Base-by-base conservation (phyloP, 2,797 vertebrate genomes). In the Eulemur coronatus region DNA sequence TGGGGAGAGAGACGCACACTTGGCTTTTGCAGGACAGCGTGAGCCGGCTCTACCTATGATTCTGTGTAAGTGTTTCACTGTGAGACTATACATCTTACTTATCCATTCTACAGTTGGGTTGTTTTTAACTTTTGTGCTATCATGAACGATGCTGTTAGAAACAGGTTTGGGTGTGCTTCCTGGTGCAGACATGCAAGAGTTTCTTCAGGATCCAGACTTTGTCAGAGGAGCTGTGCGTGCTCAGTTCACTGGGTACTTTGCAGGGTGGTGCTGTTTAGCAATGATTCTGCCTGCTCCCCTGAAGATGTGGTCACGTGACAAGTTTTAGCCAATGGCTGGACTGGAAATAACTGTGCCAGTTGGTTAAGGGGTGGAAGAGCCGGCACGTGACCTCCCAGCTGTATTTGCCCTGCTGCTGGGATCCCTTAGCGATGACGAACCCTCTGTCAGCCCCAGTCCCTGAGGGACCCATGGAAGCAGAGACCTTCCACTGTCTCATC, bases 391-490 rank as follows among this genome's bases (percentile, higher is more conserved):
- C 12, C 38, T n/a, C 5, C 14, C 20, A 8, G 85, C 55, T 48
- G 4, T 4, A 3, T 35, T 26, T 20, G 33, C 22, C 10, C 5
- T n/a, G 17, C n/a, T 33, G 46, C 33, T 41, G n/a, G n/a, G 55
- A 14, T 38, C 57, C 4, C 3, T 22, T 4, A 4, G 3, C 18
- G 22, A 5, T 8, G n/a, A 46, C 30, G 24, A 10, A 1, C 50
- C 17, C 17, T 30, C 26, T 24, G 38, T 12, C 55, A 59, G 35
- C 17, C 2, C 78, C 38, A 30, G 52, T n/a, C 22, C n/a, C 78
- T 30, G 35, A 52, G 78, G 3, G 33, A 33, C 57, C 26, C 57
- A 43, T 0, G 79, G 48, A 35, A 7, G 28, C 41, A 30, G 6
- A 33, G 38, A 41, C 35, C 35, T 35, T 85, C 48, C 15, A 5